Conservation (phyloP, 2,113 vertebrate genomes). For the Hemibagrus wyckioides region DNA sequence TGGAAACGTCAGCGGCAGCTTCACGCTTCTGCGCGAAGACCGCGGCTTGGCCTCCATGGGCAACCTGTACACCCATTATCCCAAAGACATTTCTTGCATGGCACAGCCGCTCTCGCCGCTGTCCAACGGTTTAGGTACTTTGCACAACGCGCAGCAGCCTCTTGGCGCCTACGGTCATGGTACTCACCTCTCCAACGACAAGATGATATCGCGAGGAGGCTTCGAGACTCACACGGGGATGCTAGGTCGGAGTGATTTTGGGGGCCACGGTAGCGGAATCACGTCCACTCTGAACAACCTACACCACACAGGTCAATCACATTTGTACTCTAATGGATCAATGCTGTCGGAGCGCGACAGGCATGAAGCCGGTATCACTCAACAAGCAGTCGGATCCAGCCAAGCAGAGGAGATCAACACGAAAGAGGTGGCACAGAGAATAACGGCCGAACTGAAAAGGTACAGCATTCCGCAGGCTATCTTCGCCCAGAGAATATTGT, state of each 20-base stretch:
- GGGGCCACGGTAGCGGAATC: conserved; percentile 82
- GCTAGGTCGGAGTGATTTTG: conserved; percentile 87
- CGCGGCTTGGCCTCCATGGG: conserved; percentile 90
- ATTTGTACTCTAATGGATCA: conserved; percentile 81
- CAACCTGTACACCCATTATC: conserved; percentile 93
- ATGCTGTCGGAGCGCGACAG: conserved; percentile 83
- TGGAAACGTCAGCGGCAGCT: conserved; percentile 93
- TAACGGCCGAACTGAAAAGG: conserved; percentile 95
- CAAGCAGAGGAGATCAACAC: conserved; percentile 98
- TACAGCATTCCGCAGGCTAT: conserved; percentile 99
- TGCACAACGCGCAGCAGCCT: conserved; percentile 91
- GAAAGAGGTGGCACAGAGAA: conserved; percentile 95
- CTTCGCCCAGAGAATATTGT: conserved; percentile 97
- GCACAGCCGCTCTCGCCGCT: conserved; percentile 90
- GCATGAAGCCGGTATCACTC: conserved; percentile 76
- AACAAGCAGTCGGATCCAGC: conserved; percentile 81
- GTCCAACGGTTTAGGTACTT: conserved; percentile 86
- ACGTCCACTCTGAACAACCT: conserved; percentile 86
- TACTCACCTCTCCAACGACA: conserved; percentile 88
- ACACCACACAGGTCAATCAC: conserved; percentile 84
- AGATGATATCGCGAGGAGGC: conserved; percentile 89
- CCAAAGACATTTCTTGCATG: conserved; percentile 94
- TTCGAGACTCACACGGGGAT: conserved; percentile 93
- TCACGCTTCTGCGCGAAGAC: conserved; percentile 95
- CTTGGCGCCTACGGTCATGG: conserved; percentile 85